phyloP scores from a whole-genome alignment of 2,113 vertebrate genomes.

The Puffinus mauretanicus region DNA sequence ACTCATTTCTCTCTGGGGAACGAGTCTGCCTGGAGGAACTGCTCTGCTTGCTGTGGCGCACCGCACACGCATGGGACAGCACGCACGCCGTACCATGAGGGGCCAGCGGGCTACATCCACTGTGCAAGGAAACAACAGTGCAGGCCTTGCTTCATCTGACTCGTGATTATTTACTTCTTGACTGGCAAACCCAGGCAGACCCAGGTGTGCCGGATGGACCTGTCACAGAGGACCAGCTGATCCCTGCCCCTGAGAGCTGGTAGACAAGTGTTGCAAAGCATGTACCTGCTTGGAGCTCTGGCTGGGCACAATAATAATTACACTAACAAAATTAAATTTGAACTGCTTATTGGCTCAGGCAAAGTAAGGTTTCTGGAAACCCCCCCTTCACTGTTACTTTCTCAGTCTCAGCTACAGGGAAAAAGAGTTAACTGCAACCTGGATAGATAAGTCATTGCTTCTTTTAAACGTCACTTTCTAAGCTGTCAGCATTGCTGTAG shows the following conservation, averaged over 20 bases:
- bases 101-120: background rate
- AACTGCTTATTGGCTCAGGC: background rate
- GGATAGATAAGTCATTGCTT: background rate
- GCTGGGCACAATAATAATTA: background rate
- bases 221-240: background rate
- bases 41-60: background rate
- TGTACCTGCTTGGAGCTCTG: background rate
- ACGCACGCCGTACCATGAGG: rapidly evolving
- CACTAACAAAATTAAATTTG: background rate
- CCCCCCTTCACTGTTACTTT: background rate
- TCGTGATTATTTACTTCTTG: background rate
- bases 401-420: background rate
- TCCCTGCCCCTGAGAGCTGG: background rate
- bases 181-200: background rate
- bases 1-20: background rate
- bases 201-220: background rate
- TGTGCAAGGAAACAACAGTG: background rate
- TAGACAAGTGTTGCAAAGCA: background rate
- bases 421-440: background rate
- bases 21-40: too few species aligned
- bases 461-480: background rate
- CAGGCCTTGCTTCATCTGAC: background rate
- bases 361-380: background rate
- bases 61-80: background rate
- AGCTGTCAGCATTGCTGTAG: background rate